Base-by-base conservation (phyloP, 2,113 vertebrate genomes). In the Otocyon megalotis region DNA sequence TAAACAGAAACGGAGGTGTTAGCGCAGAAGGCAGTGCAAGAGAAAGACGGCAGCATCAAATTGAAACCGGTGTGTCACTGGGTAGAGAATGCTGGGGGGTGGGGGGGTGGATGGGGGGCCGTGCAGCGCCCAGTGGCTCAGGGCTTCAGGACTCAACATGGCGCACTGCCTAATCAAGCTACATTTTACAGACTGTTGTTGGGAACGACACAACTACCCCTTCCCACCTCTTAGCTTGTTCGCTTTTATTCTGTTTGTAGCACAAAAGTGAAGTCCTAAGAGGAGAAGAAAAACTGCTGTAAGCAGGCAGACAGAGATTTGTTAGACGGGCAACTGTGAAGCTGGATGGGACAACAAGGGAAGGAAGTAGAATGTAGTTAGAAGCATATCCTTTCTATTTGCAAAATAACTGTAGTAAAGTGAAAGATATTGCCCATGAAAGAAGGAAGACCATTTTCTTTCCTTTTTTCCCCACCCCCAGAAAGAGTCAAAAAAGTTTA, bases 1-100 rank as follows among this genome's bases (percentile, higher is more conserved):
- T 99, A 99, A 99, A 99, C 99, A 99, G 99, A 99, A 99, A 99
- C 98, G 99, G 99, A 99, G 98, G 98, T 98, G 99, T 99, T 99
- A 99, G 99, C 99, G 98, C 99, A 99, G 98, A 98, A 99, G 99
- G 98, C 99, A 99, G 99, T 99, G 99, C 98, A 98, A 99, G 99
- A 99, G 98, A 98, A 98, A 97, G 98, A 98, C 28, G 97, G 98
- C 98, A 98, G 98, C 96, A 93, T 98, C 98, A 97, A 98, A 95
- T 86, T 82, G 92, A 97, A 97, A 97, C 97, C 17, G 20, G 94
- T 14, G 5, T 62, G 4, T 62, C 96, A 22, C 10, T 56, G 97
- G 97, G 19, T 58, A 35, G 81, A 97, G 96, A 94, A 94, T 92
- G 97, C 37, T 35, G 14, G 77, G 87, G 79, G 91, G 77, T 79